Conservation (phyloP, 2,888 invertebrate genomes). For the Pandemis heparana region DNA sequence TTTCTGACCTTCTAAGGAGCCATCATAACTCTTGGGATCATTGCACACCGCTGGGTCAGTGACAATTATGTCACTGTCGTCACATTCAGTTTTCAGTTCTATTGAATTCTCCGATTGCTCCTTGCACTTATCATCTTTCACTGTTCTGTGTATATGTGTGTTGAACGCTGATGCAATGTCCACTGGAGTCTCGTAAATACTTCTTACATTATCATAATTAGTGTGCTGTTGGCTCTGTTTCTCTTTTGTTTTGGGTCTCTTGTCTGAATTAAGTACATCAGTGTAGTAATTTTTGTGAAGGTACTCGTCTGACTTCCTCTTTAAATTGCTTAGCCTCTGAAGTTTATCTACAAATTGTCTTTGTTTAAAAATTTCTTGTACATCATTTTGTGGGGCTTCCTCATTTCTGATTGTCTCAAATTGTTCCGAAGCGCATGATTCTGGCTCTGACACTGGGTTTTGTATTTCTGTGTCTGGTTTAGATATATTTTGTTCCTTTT, state of each 20-base stretch:
- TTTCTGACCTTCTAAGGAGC: constrained; percentile 68
- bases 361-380: constrained; percentile 71
- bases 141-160: constrained; percentile 59
- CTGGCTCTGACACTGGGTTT: constrained; percentile 66
- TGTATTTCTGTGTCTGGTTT: constrained; percentile 65
- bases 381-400: constrained; percentile 63
- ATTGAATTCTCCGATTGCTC: constrained; percentile 63
- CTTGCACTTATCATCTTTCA: constrained; percentile 67
- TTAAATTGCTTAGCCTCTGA: constrained; percentile 75
- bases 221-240: constrained; percentile 65
- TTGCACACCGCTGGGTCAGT: constrained; percentile 77
- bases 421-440: constrained; percentile 67
- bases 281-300: constrained; percentile 76
- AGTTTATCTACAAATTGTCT: constrained; percentile 78
- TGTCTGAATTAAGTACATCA: constrained; percentile 70
- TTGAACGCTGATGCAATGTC: constrained; percentile 69
- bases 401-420: constrained; percentile 64
- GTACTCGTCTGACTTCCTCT: constrained; percentile 81
- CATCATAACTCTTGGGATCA: constrained; percentile 71
- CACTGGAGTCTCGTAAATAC: constrained; percentile 70
- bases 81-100: constrained; percentile 80
- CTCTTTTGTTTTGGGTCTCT: constrained; percentile 75
- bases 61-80: constrained; percentile 78
- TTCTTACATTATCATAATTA: constrained; percentile 70
- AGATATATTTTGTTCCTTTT: constrained; percentile 68